Evolutionary conservation across 1,140 invertebrate genomes (phyloP), one percentile per base, ranked within the genome.

Genomic region (Littorina saxatilis): DNA sequence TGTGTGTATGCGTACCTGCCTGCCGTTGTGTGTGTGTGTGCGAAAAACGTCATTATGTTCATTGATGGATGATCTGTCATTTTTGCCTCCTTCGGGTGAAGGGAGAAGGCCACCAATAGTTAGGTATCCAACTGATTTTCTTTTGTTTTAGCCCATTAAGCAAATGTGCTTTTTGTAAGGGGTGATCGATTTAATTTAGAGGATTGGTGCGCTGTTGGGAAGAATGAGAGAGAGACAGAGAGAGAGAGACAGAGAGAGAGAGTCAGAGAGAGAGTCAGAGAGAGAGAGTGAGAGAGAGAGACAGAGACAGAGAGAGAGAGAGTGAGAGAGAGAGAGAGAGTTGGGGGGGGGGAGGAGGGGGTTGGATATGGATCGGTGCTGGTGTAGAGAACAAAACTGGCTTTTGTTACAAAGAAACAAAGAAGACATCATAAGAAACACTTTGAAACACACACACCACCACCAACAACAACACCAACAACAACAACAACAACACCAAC

Each of bases 321-420:
- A 63, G 58, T 13, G 27, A 29, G 17, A 17, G 11, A 63, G 58
- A 63, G 17, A 63, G 11, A 17, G 17, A 17, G 13, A 29, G 17
- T 63, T n/a, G 27, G 27, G 58, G n/a, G 58, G n/a, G 58, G n/a
- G 58, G n/a, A n/a, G n/a, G 58, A 63, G 58, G n/a, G 58, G n/a
- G 58, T 13, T 9, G n/a, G 58, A 63, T 9, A 63, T 9, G n/a
- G 58, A 63, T 9, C 9, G 58, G n/a, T 9, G n/a, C 11, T 13
- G 58, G n/a, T 9, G n/a, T 9, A 63, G 58, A 63, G 58, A 63
- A n/a, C 9, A n/a, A 50, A 20, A 50, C 47, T 20, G 47, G 9
- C 47, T 9, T 9, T 11, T 11, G 20, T 9, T 50, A 50, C 9
- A 50, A 20, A 50, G 47, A 50, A 20, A 50, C 9, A 50, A 20